These are phyloP conservation scores for Eulithis prunata DNA, from an alignment of 2,888 invertebrate genomes.

Conservation along the genomic window DNA sequence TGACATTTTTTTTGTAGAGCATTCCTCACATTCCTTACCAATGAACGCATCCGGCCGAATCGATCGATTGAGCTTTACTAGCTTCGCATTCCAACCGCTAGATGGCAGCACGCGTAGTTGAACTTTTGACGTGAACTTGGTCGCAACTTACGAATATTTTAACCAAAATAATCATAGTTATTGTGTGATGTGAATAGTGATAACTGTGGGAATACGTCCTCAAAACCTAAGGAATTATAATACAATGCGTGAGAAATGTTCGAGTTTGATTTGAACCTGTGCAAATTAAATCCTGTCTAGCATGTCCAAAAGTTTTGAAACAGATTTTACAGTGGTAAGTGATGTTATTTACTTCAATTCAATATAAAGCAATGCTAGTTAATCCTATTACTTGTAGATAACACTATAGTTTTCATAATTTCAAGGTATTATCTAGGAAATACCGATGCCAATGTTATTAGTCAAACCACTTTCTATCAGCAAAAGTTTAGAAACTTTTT, in stretches of 20 bases:
- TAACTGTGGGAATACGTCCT: slow-evolving; percentile 64
- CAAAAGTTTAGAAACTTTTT: slow-evolving; percentile 18
- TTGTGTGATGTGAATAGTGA: slow-evolving; percentile 72
- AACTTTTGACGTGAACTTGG: slow-evolving; percentile 84
- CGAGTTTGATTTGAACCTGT: slow-evolving; percentile 54
- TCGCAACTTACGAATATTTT: slow-evolving; percentile 76
- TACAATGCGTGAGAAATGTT: slow-evolving; percentile 62
- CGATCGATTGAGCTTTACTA: slow-evolving; percentile 72
- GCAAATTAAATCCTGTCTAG: slow-evolving; percentile 49
- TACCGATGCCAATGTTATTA: slow-evolving; percentile 13
- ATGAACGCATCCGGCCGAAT: slow-evolving; percentile 59
- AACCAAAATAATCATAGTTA: slow-evolving; percentile 81
- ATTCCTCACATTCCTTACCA: slow-evolving; percentile 55
- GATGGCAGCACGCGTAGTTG: slow-evolving; percentile 70
- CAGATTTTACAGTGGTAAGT: slow-evolving; percentile 47
- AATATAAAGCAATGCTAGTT: not conserved
- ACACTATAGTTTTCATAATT: not conserved
- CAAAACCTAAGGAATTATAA: slow-evolving; percentile 59
- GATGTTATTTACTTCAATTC: slow-evolving; percentile 27
- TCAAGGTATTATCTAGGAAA: slow-evolving; percentile 10
- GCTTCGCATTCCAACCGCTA: slow-evolving; percentile 66
- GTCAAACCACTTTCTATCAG: slow-evolving; percentile 37
- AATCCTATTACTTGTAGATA: slow-evolving; percentile 2
- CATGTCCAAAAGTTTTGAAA: slow-evolving; percentile 42
- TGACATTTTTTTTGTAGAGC: slow-evolving; percentile 36